Evolutionary conservation across 1,140 invertebrate genomes (phyloP), one percentile per base, ranked within the genome.

Genomic region (Ceratina japonica): DNA sequence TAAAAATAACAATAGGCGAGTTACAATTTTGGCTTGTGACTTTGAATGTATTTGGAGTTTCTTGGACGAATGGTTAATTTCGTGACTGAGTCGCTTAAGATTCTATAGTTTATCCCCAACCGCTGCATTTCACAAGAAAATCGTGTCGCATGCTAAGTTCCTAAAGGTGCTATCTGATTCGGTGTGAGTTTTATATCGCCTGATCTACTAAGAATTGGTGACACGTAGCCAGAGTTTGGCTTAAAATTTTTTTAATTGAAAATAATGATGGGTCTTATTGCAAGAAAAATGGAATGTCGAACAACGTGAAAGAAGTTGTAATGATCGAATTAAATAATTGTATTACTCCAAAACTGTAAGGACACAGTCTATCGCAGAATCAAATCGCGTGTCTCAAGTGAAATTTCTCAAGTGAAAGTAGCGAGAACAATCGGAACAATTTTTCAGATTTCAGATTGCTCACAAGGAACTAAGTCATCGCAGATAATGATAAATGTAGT

Each of bases 391-490:
- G 3, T 44, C 3, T 44, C 5, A 10, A 44, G 37, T 10, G 10
- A 31, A 31, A 44, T 7, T 44, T 44, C 10, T 44, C 10, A 44
- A 56, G 3, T n/a, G n/a, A n/a, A 56, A 18, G 54, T 4, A 0
- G 37, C 5, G 13, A 37, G 58, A 31, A 58, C 1, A 54, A 22
- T 75, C 2, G 12, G 5, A 16, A 24, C 16, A 3, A n/a, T 12
- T 31, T 44, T 49, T 51, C 3, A 37, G 51, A 59, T 59, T 65
- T 20, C 16, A 8, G 20, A 37, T 13, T 74, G 37, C n/a, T 44
- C 63, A 59, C 54, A 24, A 22, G 82, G 79, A 74, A 73, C 12
- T 72, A 16, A 82, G 77, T 83, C 81, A 86, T 81, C 52, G 54
- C 10, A 31, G 22, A 75, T 83, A 86, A 86, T 75, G 56, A 73